Conservation (phyloP, 2,888 invertebrate species). For the Cactoblastis cactorum region DNA sequence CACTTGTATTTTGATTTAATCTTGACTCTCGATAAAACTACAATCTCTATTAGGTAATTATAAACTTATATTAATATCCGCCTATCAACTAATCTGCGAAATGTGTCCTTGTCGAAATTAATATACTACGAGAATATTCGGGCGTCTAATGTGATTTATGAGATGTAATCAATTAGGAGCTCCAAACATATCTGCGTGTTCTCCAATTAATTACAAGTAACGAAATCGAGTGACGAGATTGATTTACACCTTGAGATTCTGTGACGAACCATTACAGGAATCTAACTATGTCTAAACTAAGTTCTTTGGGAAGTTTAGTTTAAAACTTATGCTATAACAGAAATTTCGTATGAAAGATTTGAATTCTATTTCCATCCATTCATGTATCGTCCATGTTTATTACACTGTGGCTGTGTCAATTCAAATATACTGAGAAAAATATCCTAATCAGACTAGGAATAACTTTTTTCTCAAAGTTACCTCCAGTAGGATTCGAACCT, state of each 20-base stretch:
- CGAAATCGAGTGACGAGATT: conserved; percentile 10
- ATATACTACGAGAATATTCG: conserved; percentile 22
- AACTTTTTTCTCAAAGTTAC: too few relatives aligned
- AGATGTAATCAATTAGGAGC: conserved; percentile 39
- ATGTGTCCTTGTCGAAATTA: conserved; percentile 18
- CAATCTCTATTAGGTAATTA: not conserved
- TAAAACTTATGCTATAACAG: not conserved
- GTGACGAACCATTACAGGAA: not conserved
- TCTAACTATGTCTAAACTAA: not conserved
- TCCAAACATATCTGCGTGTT: conserved; percentile 23
- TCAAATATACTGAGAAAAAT: too few relatives aligned
- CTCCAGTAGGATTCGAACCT: too few relatives aligned
- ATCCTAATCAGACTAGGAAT: too few relatives aligned
- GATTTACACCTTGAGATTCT: conserved; percentile 2
- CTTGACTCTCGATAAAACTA: not conserved
- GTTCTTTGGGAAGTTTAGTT: not conserved
- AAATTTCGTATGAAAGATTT: not conserved
- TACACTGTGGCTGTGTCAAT: too few relatives aligned
- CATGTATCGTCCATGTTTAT: too few relatives aligned
- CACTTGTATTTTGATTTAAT: not conserved
- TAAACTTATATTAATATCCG: not conserved
- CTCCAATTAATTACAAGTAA: conserved; percentile 17
- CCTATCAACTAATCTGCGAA: conserved; percentile 5
- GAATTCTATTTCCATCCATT: too few relatives aligned
- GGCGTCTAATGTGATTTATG: conserved; percentile 36